Base-by-base conservation (phyloP, 2,113 vertebrate genomes). In the Misgurnus anguillicaudatus region DNA sequence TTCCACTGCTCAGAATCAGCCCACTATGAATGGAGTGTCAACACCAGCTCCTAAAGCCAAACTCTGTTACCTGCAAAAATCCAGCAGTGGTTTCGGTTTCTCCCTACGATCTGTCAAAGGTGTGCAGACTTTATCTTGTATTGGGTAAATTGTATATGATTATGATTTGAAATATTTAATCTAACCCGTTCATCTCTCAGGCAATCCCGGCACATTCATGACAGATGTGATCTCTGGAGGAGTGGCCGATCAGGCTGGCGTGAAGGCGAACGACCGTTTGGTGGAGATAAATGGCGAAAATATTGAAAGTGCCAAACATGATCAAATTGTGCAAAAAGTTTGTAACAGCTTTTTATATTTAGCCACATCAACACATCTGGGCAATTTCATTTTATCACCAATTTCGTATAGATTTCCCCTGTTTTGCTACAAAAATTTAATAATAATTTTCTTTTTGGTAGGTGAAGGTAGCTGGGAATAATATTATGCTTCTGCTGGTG, bases 201-300 rank as follows among this genome's bases (percentile, higher is more conserved):
- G 89, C 60, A 75, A 90, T 66, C 83, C 84, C 1, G 95, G 95
- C 1, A 11, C 96, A 31, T 96, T 90, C 89, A 87, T 98, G 91
- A 90, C 88, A 0, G 93, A 95, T 0, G 82, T 98, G 74, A 73
- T 41, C 11, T 60, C 92, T 17, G 90, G 92, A 75, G 85, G 94
- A 2, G 88, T 91, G 83, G 97, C 96, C 42, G 89, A 92, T 86
- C 94, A 85, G 68, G 96, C 96, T 3, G 97, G 97, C 3, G 92
- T 96, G 77, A 89, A 90, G 78, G 21, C 47, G 14, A 89, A 93
- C 0, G 97, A 99, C 81, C 94, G 90, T 7, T 41, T 99, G 65
- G 82, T 99, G 65, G 95, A 98, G 89, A 80, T 99, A 79, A 98
- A 99, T 0, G 95, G 96, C 9, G 90, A 95, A 84, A 95, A 92